These are phyloP conservation scores for Bombus waltoni DNA, from an alignment of 1,140 invertebrate species.

Conservation along the genomic window DNA sequence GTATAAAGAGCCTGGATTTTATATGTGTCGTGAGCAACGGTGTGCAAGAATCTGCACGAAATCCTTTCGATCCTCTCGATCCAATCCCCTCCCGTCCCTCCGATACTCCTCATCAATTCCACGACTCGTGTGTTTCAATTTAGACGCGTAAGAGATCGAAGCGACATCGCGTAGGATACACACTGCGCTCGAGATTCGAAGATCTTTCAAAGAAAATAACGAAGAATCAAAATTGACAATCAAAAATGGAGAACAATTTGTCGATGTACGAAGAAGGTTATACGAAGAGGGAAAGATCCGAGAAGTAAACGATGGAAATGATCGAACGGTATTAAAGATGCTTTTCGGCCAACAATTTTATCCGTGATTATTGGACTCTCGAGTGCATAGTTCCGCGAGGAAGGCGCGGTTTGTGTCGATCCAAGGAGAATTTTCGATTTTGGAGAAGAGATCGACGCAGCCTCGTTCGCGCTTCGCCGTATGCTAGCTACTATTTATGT, in stretches of 20 bases:
- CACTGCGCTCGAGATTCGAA: slow-evolving; percentile 36
- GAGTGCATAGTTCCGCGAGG: background rate
- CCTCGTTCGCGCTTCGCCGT: background rate
- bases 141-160: background rate
- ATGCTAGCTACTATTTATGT: slow-evolving; percentile 19
- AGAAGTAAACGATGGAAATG: background rate
- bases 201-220: background rate
- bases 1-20: slow-evolving; percentile 70
- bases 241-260: slow-evolving; percentile 14
- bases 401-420: background rate
- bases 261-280: background rate
- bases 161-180: background rate
- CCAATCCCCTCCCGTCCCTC: background rate
- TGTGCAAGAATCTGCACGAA: slow-evolving; percentile 39
- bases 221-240: slow-evolving; percentile 52
- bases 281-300: background rate
- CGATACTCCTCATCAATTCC: background rate
- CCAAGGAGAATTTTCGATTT: background rate
- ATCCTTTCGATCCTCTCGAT: slow-evolving; percentile 5
- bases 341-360: background rate
- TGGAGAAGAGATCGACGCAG: background rate
- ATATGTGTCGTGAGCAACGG: slow-evolving; percentile 61
- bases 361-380: slow-evolving; percentile 38
- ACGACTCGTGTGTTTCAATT: background rate
- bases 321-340: too few relatives aligned